A percentile compares a stretch with the other conserved stretches of the same genome.
Conservation (phyloP, 2,113 vertebrate species). For the Indicator indicator region DNA sequence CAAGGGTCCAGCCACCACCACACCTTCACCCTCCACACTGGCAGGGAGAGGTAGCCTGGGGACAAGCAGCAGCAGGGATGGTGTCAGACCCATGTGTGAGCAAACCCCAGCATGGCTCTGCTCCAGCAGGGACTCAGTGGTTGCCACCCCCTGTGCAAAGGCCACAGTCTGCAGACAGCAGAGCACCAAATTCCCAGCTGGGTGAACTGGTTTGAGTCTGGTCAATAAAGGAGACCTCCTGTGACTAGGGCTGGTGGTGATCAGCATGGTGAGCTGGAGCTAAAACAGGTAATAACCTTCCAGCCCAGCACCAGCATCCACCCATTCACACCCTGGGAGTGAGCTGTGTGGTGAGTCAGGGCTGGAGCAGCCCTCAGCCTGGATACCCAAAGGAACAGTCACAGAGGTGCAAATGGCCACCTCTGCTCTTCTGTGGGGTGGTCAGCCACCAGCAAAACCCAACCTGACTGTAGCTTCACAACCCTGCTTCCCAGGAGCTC, state of each 20-base stretch:
- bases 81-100: accelerated
- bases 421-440: neutral
- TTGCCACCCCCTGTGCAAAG: neutral
- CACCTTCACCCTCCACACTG: neutral
- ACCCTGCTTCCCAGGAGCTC: neutral
- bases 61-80: neutral
- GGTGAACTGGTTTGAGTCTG: neutral
- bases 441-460: neutral
- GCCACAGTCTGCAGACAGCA: neutral
- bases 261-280: neutral
- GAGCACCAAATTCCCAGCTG: accelerated
- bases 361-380: neutral
- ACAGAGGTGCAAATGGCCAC: neutral
- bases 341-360: neutral
- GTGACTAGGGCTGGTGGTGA: neutral
- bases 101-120: neutral
- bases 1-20: accelerated
- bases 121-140: neutral
- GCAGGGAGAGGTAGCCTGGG: neutral
- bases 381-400: neutral
- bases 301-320: accelerated
- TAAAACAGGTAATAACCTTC: neutral
- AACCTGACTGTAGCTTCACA: neutral
- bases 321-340: accelerated
- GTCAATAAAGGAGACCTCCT: neutral